Percentiles rank a stretch among this genome's conserved stretches.
phyloP scores from a whole-genome alignment of 53 echinoderm and acorn worm genomes.

The Zoroaster sp. region DNA sequence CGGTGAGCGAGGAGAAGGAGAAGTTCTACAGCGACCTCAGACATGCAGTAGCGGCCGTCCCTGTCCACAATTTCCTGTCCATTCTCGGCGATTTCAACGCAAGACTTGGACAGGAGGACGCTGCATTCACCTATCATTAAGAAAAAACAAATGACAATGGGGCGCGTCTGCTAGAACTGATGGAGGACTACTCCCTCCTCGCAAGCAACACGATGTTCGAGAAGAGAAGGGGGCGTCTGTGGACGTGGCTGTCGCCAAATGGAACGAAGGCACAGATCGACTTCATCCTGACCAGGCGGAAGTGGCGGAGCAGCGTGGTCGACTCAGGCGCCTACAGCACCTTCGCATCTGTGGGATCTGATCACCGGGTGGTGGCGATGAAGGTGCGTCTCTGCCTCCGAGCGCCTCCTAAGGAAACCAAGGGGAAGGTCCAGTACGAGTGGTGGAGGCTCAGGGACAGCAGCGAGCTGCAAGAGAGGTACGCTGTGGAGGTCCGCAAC shows the following conservation, averaged over 20 bases:
- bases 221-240: constrained; percentile 43
- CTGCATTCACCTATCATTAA: constrained; percentile 41
- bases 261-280: constrained; percentile 41
- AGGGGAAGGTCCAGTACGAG: no score
- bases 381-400: no score
- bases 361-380: no score
- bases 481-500: no score
- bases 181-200: constrained; percentile 20
- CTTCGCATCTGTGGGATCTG: no score
- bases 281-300: constrained; percentile 49
- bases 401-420: no score
- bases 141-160: constrained; percentile 42
- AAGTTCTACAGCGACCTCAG: background rate
- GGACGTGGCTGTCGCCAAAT: constrained; percentile 27
- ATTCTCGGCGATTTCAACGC: constrained; percentile 7
- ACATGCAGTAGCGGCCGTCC: background rate
- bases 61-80: background rate
- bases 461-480: no score
- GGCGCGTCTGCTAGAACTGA: constrained; percentile 9
- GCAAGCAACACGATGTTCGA: constrained; percentile 22
- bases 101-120: constrained; percentile 3
- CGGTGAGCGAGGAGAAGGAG: background rate
- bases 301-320: constrained; percentile 53
- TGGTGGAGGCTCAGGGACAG: no score
- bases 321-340: background rate